phyloP scores from a whole-genome alignment of 2,113 vertebrate species.

The Irena cyanogastra region DNA sequence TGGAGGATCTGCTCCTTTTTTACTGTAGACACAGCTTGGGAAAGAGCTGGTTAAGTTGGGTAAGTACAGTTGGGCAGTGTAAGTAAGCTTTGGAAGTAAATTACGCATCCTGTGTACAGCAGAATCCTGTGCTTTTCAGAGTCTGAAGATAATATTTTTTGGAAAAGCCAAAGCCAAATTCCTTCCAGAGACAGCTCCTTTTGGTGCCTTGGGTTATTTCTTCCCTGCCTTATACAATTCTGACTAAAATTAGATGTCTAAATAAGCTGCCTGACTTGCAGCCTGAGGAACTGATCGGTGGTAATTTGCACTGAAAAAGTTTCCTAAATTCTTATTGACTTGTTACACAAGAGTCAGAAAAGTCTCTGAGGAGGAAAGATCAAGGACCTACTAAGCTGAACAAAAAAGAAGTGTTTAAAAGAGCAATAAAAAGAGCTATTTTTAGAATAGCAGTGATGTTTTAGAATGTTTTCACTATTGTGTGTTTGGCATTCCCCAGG shows the following conservation, averaged over 20 bases:
- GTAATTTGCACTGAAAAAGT: background rate
- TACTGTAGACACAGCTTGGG: background rate
- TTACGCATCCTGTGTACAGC: background rate
- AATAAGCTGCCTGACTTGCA: background rate
- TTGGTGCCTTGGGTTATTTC: background rate
- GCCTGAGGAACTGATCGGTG: background rate
- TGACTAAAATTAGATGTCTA: background rate
- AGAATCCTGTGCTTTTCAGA: background rate
- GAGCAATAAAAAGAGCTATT: background rate
- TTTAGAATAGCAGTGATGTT: background rate
- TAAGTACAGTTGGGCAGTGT: background rate
- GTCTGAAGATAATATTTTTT: background rate
- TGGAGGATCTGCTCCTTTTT: background rate
- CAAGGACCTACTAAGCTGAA: background rate
- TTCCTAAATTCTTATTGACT: background rate
- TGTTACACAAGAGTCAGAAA: background rate
- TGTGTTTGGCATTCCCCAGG: background rate
- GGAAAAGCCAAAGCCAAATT: background rate
- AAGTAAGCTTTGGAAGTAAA: background rate
- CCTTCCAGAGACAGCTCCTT: background rate
- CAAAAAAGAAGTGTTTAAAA: background rate
- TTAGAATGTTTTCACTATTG: background rate
- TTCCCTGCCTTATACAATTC: background rate
- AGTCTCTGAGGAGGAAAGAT: background rate
- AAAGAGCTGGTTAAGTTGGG: background rate